Base-by-base conservation (phyloP, 2,888 invertebrate species). In the Zaprionus lineosus region DNA sequence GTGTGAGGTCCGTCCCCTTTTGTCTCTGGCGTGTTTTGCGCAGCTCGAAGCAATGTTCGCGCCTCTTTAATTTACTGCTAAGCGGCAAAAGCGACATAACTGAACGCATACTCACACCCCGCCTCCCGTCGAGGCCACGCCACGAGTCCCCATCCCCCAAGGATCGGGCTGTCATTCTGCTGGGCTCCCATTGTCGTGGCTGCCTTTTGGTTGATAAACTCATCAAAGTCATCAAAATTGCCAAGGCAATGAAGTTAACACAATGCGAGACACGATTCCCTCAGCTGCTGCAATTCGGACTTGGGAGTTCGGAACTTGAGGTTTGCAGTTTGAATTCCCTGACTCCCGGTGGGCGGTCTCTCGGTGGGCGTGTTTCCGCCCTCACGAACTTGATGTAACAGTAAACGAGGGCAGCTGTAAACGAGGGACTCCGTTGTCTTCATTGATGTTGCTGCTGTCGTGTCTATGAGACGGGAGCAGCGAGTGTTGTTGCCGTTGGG, bases 161-260 rank as follows among this genome's bases (percentile, higher is more conserved):
- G n/a, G n/a, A n/a, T n/a, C n/a, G n/a, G n/a, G n/a, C n/a, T n/a
- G n/a, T n/a, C n/a, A n/a, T n/a, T 8, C 11, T 6, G 6, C 19
- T 29, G 5, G 3, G 0, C 9, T 29, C 12, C 12, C 14, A 3
- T 26, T 50, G 47, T 46, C 50, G 61, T 53, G 50, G 34, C 51
- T 64, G 52, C 55, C 55, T 56, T 31, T 36, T 28, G 48, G n/a
- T 64, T 84, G 79, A 81, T 84, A 84, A 84, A 81, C 83, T 59
- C 83, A 78, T 84, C 84, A 78, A 84, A 84, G 81, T 75, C 78
- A 78, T 81, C 84, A 84, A 71, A 76, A 66, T 33, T 41, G 48
- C 33, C 51, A 52, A 28, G 60, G 64, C 62, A 79, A 66, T 63
- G 64, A 70, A 82, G 69, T 67, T 63, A 78, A 78, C 75, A 69